phyloP scores from a whole-genome alignment of 2,797 vertebrate genomes.

The Fundulus diaphanus region DNA sequence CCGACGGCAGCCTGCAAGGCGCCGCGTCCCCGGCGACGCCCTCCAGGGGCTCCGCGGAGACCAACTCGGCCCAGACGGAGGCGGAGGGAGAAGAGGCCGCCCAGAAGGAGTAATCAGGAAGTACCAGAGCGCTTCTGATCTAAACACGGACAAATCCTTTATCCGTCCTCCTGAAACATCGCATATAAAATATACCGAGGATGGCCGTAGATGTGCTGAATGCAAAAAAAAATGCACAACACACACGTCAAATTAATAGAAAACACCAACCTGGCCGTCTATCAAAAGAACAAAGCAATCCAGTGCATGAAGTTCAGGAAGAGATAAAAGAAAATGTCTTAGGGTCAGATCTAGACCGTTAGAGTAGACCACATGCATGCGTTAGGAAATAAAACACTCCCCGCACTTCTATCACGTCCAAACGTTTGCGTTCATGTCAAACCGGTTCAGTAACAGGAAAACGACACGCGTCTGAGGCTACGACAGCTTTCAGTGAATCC shows the following conservation, averaged over 20 bases:
- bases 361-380: conserved; percentile 70
- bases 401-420: conserved; percentile 34
- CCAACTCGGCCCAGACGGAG: conserved; percentile 42
- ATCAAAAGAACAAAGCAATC: conserved; percentile 39
- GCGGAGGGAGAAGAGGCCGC: conserved; percentile 41
- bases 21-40: conserved; percentile 41
- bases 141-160: conserved; percentile 27
- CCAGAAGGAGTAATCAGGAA: conserved; percentile 46
- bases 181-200: conserved; percentile 37
- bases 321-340: conserved; percentile 47
- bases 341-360: conserved; percentile 42
- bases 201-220: conserved; percentile 30
- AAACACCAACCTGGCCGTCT: conserved; percentile 16
- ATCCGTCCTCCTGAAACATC: conserved; percentile 35
- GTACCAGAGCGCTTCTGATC: not conserved
- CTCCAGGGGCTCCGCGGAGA: conserved; percentile 45
- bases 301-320: conserved; percentile 64
- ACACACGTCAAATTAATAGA: conserved; percentile 14
- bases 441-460: conserved; percentile 1
- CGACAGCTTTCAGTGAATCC: conserved; percentile 10
- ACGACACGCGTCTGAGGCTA: conserved; percentile 13
- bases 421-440: conserved; percentile 10
- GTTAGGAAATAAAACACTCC: conserved; percentile 24
- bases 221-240: conserved; percentile 39
- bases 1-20: conserved; percentile 51